Percentiles rank a stretch among this genome's conserved stretches.
phyloP scores from a whole-genome alignment of 2,797 vertebrate species.

The Cryptoprocta ferox region DNA sequence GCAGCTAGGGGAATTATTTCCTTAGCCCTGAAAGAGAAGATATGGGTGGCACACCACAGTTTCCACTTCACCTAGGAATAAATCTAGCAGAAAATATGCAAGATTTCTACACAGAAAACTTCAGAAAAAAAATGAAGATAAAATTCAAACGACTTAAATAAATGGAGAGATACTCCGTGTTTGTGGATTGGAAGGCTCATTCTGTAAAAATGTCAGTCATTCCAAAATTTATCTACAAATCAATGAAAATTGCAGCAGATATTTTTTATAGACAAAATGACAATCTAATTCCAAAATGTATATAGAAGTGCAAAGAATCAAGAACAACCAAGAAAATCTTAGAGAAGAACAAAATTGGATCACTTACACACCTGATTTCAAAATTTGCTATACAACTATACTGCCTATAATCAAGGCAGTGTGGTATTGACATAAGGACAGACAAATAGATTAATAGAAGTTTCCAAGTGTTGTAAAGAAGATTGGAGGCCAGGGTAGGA shows the following conservation, averaged over 20 bases:
- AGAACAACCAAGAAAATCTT: not conserved
- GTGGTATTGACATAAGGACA: not conserved
- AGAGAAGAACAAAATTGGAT: not conserved
- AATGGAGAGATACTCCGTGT: not conserved
- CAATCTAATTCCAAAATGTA: not conserved
- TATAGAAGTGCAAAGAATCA: not conserved
- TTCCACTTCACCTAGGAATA: not conserved
- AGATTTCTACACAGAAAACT: not conserved
- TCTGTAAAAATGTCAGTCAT: not conserved
- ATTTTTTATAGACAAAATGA: not conserved
- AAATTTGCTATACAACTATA: not conserved
- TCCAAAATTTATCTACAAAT: not conserved
- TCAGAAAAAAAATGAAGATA: not conserved
- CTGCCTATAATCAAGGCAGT: not conserved
- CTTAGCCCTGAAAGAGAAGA: not conserved
- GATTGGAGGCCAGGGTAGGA: not conserved
- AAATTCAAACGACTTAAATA: not conserved
- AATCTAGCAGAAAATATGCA: not conserved
- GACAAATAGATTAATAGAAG: not conserved
- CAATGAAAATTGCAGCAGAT: not conserved
- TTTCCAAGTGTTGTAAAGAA: constrained; percentile 3
- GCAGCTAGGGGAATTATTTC: not conserved
- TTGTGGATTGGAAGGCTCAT: not conserved
- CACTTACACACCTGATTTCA: not conserved
- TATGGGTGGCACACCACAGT: not conserved